Percentiles rank a stretch among this genome's conserved stretches.
Conservation (phyloP, 2,888 invertebrate species). For the Heteropelma amictum region DNA sequence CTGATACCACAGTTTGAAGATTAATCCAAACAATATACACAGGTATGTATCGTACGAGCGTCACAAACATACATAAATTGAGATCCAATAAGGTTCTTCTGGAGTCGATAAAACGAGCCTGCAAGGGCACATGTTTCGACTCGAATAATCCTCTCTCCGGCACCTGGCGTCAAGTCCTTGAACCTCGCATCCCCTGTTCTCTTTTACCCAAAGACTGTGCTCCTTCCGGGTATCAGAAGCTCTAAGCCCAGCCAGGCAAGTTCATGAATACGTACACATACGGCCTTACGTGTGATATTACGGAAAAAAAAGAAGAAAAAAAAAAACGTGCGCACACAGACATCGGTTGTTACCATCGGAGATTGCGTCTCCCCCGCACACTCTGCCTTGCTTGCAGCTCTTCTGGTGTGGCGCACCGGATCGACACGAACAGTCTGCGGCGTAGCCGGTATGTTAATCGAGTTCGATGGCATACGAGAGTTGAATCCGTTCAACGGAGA, state of each 20-base stretch:
- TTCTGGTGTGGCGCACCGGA: conserved; percentile 23
- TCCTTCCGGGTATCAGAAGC: conserved; percentile 72
- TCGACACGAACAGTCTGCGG: conserved; percentile 61
- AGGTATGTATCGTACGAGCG: background rate
- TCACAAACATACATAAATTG: background rate
- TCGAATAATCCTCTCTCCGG: conserved; percentile 69
- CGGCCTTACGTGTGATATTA: background rate
- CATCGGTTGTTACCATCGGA: conserved; percentile 35
- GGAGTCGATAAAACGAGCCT: conserved; percentile 59
- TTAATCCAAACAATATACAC: background rate
- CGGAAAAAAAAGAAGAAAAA: background rate
- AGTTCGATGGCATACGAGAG: conserved; percentile 45
- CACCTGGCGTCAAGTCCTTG: conserved; percentile 74
- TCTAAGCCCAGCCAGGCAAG: conserved; percentile 57
- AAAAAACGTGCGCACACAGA: conserved; percentile 19
- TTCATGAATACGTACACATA: background rate
- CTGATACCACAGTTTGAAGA: no score
- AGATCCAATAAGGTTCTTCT: background rate
- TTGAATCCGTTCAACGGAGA: conserved; percentile 12
- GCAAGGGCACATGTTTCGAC: conserved; percentile 66
- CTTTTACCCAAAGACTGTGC: conserved; percentile 28
- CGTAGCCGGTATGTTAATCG: conserved; percentile 75
- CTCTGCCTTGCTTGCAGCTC: conserved; percentile 22
- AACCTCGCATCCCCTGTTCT: conserved; percentile 61
- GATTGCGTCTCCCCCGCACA: conserved; percentile 56